Evolutionary conservation across 2,113 vertebrate genomes (phyloP), one percentile per base, ranked within the genome.

Genomic region (Blennius ocellaris): DNA sequence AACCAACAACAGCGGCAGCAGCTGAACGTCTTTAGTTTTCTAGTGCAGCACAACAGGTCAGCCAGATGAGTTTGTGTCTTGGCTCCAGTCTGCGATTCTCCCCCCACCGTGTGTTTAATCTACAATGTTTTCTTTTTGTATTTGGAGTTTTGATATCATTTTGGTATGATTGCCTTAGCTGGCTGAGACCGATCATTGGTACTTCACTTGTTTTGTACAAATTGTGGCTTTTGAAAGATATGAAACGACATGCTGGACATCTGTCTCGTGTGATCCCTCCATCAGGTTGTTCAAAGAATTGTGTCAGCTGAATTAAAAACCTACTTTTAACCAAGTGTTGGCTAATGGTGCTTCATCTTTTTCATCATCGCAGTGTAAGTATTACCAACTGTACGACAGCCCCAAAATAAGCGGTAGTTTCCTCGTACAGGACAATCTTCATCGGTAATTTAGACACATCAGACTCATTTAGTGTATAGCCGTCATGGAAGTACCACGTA

Each of bases 161-260:
- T 44, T 44, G 21, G 74, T 73, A 64, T 86, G 83, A 89, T 84
- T 68, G 83, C 85, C 90, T 92, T 93, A 86, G 92, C 88, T 90
- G 90, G 84, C 90, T 93, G 87, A 89, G 90, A 93, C 89, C 71
- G 86, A 91, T 92, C 80, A 87, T 87, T 81, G 67, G 76, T 85
- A 50, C 45, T 70, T 74, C 70, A 61, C 50, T 49, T 88, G 65
- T 83, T 82, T 82, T 79, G 67, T 80, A 83, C 52, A 84, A 86
- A 81, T 67, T 53, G 55, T 73, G 52, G 41, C 82, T 54, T 80
- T 47, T 68, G 16, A 9, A 48, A 65, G 70, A 58, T 54, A 68
- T 54, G 39, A 90, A 87, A 82, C 82, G 62, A 86, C 76, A 89
- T 93, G 89, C 90, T 92, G 92, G 91, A 90, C 91, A 91, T 93